Conservation (phyloP, 1,140 invertebrate species). For the Paralvinella palmiformis region DNA sequence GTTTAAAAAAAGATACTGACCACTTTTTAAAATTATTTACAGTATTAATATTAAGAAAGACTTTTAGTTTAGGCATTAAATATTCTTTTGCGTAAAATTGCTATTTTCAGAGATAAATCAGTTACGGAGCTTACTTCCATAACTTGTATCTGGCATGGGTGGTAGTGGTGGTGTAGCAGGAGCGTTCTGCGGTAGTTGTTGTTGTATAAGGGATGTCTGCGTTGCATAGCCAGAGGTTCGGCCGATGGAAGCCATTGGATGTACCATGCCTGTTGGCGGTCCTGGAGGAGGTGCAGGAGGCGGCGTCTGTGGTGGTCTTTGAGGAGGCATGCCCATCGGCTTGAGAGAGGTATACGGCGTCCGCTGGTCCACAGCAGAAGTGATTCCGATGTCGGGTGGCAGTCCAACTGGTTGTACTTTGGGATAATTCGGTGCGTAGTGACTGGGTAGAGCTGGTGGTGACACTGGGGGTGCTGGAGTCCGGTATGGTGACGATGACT, state of each 20-base stretch:
- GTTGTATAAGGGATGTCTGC: not conserved
- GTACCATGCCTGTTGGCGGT: constrained; percentile 61
- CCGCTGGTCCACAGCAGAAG: not conserved
- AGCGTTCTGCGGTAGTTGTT: not conserved
- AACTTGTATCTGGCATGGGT: constrained; percentile 1
- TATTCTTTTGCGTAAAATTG: too few relatives aligned
- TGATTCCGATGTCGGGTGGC: not conserved
- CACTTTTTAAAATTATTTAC: too few relatives aligned
- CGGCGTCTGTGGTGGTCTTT: constrained; percentile 54
- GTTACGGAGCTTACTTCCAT: too few relatives aligned
- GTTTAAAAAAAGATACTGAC: too few relatives aligned
- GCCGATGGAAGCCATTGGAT: constrained; percentile 62
- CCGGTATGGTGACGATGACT: constrained; percentile 59
- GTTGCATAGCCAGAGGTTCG: too few relatives aligned
- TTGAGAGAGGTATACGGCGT: not conserved
- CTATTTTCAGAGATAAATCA: too few relatives aligned
- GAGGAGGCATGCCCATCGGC: constrained; percentile 9
- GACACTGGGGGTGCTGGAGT: constrained; percentile 84
- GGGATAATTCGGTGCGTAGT: constrained; percentile 68
- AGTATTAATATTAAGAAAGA: too few relatives aligned
- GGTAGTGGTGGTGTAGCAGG: not conserved
- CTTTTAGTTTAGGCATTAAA: too few relatives aligned
- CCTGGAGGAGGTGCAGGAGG: constrained; percentile 42
- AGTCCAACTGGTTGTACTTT: not conserved
- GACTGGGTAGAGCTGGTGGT: constrained; percentile 80